Percentiles rank a stretch among this genome's conserved stretches.
Conservation (phyloP, 2,113 vertebrate genomes). For the Atlantisia rogersi region DNA sequence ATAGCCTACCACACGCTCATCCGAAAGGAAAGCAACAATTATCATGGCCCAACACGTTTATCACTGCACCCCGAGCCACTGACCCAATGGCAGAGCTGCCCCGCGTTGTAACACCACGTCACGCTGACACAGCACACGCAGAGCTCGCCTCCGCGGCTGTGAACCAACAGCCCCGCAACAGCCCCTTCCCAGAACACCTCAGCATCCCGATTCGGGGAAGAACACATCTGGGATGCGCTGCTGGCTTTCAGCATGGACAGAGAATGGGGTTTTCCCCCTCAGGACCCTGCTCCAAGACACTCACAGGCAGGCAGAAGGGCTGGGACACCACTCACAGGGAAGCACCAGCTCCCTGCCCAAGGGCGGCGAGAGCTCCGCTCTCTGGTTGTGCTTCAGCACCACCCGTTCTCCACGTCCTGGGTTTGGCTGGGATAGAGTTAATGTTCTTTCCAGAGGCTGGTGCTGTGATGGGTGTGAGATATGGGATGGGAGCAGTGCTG, state of each 20-base stretch:
- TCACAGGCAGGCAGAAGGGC: not conserved
- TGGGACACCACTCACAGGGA: rapidly evolving
- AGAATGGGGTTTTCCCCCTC: not conserved
- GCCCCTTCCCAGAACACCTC: not conserved
- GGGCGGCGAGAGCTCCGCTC: rapidly evolving
- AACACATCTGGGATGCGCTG: not conserved
- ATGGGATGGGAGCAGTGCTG: too few relatives aligned
- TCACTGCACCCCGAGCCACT: not conserved
- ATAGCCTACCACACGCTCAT: not conserved
- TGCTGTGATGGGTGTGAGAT: too few relatives aligned
- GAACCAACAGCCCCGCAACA: not conserved
- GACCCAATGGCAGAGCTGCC: not conserved
- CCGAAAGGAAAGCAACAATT: not conserved
- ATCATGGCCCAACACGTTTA: not conserved
- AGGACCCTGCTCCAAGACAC: not conserved
- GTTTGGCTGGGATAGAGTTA: too few relatives aligned
- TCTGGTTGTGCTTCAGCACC: rapidly evolving
- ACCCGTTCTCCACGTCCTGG: too few relatives aligned
- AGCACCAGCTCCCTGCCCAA: not conserved
- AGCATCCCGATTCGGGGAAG: not conserved
- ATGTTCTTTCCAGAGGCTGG: too few relatives aligned
- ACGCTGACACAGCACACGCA: not conserved
- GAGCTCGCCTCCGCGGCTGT: not conserved
- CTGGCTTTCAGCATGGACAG: not conserved
- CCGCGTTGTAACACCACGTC: not conserved